phyloP scores from a whole-genome alignment of 2,797 vertebrate species.

The Pelobates cultripes region DNA sequence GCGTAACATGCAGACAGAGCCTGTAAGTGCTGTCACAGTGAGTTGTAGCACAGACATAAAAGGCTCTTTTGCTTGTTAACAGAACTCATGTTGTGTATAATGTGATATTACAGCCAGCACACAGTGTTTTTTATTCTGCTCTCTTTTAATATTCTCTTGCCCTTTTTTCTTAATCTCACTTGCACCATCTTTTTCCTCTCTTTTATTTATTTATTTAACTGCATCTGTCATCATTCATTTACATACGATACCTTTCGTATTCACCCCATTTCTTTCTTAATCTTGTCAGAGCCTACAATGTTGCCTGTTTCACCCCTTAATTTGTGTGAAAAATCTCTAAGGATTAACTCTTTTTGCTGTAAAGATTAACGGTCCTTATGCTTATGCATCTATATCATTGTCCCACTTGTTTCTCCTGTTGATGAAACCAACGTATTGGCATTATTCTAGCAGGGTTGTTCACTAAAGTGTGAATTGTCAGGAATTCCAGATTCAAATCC shows the following conservation, averaged over 20 bases:
- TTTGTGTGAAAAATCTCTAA: too few species aligned
- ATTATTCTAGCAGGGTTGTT: too few species aligned
- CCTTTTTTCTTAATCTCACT: conserved; percentile 28
- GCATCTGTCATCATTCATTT: conserved; percentile 6
- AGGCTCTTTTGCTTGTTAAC: conserved; percentile 55
- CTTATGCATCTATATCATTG: too few species aligned
- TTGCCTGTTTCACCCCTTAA: too few species aligned
- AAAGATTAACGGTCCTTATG: too few species aligned
- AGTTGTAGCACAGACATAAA: conserved; percentile 55
- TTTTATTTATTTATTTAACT: conserved; percentile 14
- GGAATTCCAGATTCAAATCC: too few species aligned
- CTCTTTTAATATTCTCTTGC: conserved; percentile 42
- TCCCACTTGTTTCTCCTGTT: too few species aligned
- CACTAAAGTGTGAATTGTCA: too few species aligned
- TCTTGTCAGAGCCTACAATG: neutral
- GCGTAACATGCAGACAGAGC: conserved; percentile 42
- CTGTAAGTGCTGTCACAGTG: conserved; percentile 53
- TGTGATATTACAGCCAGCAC: conserved; percentile 43
- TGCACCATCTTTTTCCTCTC: conserved; percentile 6
- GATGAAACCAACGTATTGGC: too few species aligned
- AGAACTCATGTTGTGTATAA: conserved; percentile 54
- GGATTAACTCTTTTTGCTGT: too few species aligned
- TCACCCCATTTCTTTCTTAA: neutral
- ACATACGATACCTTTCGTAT: conserved; percentile 1
- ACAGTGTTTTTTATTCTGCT: conserved; percentile 43